Base-by-base conservation (phyloP, 2,113 vertebrate genomes). In the Elgaria multicarinata region DNA sequence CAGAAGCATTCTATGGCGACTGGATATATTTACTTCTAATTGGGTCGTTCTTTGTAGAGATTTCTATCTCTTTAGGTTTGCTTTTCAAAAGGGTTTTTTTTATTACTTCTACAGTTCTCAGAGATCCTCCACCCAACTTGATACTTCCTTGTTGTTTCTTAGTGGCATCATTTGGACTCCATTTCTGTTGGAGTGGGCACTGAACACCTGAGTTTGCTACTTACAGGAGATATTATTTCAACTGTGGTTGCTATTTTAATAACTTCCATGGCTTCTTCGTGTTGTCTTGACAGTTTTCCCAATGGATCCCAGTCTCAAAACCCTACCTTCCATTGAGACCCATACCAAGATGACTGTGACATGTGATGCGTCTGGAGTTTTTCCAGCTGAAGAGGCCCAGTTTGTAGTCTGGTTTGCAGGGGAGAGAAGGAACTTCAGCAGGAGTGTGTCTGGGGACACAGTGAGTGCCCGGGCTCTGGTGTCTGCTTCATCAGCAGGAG, bases 341-440 rank as follows among this genome's bases (percentile, higher is more conserved):
- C 91, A 83, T 39, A 81, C 74, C 0, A 0, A 0, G 33, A 1
- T 2, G 18, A 0, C 0, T 0, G 77, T 94, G 62, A 10, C 0
- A 0, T 96, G 96, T 80, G 14, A 22, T 3, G n/a, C 95, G 81
- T 36, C 39, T 0, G 89, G 87, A 31, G 53, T 95, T 20, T 96
- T 95, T 42, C 96, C 95, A 0, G 93, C 33, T 18, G 1, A 24
- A 1, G 93, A 95, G 28, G 95, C 95, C 44, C 0, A 28, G 36
- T 80, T 96, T 62, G 2, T n/a, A 46, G 28, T 96, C 79, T 42
- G 33, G 0, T 71, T 94, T 64, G 80, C 90, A 6, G 84, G 67
- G 28, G 9, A 13, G 12, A 39, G 0, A 0, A 58, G 92, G 90
- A 0, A 0, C 8, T 0, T 31, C 55, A 62, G 0, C 0, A 3